A percentile compares a stretch with the other conserved stretches of the same genome.
Conservation (phyloP, 1,140 invertebrate species). For the Drosophila pachea region DNA sequence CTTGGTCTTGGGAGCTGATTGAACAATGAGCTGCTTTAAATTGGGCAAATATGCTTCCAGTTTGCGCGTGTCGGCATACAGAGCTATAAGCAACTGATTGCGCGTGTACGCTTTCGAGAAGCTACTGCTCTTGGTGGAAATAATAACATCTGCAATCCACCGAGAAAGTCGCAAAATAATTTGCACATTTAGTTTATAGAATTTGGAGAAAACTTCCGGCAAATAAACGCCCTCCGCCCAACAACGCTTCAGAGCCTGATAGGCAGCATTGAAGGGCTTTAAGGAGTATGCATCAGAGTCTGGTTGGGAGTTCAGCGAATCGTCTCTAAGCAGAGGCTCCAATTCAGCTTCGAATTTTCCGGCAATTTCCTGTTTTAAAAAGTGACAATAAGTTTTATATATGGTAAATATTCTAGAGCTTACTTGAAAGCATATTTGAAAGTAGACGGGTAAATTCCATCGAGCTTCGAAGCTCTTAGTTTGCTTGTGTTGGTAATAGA, state of each 20-base stretch:
- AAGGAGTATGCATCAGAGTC: conserved; percentile 40
- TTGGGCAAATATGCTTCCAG: conserved; percentile 52
- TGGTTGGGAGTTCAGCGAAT: conserved; percentile 21
- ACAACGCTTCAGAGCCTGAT: conserved; percentile 81
- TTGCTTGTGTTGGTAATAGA: conserved; percentile 83
- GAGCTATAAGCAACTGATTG: conserved; percentile 54
- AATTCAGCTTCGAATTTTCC: conserved; percentile 80
- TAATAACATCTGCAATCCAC: conserved; percentile 82
- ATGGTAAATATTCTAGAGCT: not conserved
- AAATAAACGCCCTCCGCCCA: conserved; percentile 89
- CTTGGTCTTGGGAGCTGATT: conserved; percentile 42
- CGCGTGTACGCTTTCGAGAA: conserved; percentile 39
- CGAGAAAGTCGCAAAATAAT: conserved; percentile 86
- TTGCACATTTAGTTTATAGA: conserved; percentile 93
- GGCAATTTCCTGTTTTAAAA: conserved; percentile 85
- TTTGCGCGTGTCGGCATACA: conserved; percentile 63
- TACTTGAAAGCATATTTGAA: conserved; percentile 92
- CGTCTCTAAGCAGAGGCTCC: conserved; percentile 59
- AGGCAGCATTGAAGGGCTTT: conserved; percentile 62
- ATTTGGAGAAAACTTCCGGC: conserved; percentile 86
- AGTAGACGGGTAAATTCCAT: conserved; percentile 97
- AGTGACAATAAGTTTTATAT: not conserved
- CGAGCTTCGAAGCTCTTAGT: conserved; percentile 88
- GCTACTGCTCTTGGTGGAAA: conserved; percentile 30
- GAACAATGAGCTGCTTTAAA: conserved; percentile 43